Percentiles rank a stretch among this genome's conserved stretches.
phyloP scores from a whole-genome alignment of 2,888 invertebrate species.

The Drosophila austrosaltans region DNA sequence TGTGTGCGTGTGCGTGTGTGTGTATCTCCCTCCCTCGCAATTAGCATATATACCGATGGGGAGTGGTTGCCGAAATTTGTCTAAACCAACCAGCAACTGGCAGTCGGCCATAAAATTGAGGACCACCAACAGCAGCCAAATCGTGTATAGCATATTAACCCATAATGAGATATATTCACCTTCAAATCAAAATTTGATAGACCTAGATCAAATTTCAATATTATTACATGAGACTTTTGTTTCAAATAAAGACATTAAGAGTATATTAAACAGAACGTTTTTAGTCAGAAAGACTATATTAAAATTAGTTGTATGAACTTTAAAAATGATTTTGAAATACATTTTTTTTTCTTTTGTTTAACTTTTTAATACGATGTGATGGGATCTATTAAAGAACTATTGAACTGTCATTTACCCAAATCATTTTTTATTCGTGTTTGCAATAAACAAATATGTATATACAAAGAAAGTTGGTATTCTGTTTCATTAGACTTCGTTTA shows the following conservation, averaged over 20 bases:
- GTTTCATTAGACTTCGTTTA: too few relatives aligned
- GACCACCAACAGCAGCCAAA: slow-evolving; percentile 71
- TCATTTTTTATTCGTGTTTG: too few relatives aligned
- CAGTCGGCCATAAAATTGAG: slow-evolving; percentile 71
- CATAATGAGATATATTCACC: slow-evolving; percentile 1
- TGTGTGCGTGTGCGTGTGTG: not conserved
- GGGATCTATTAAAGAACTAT: too few relatives aligned
- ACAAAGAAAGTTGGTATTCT: too few relatives aligned
- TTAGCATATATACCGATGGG: slow-evolving; percentile 68
- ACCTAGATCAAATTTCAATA: not conserved
- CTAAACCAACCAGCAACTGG: slow-evolving; percentile 69
- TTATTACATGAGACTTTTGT: not conserved
- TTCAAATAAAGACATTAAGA: not conserved
- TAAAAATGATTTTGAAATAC: too few relatives aligned
- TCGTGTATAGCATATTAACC: slow-evolving; percentile 4
- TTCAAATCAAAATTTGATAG: not conserved
- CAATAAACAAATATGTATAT: too few relatives aligned
- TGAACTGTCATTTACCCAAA: too few relatives aligned
- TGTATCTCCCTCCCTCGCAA: slow-evolving; percentile 63
- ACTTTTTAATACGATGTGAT: too few relatives aligned
- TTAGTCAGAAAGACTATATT: too few relatives aligned
- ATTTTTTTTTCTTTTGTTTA: too few relatives aligned
- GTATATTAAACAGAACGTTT: too few relatives aligned
- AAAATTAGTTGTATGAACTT: too few relatives aligned
- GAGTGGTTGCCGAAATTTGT: slow-evolving; percentile 63